Percentiles rank a stretch among this genome's conserved stretches.
Conservation (phyloP, 2,797 vertebrate genomes). For the Parambassis ranga region DNA sequence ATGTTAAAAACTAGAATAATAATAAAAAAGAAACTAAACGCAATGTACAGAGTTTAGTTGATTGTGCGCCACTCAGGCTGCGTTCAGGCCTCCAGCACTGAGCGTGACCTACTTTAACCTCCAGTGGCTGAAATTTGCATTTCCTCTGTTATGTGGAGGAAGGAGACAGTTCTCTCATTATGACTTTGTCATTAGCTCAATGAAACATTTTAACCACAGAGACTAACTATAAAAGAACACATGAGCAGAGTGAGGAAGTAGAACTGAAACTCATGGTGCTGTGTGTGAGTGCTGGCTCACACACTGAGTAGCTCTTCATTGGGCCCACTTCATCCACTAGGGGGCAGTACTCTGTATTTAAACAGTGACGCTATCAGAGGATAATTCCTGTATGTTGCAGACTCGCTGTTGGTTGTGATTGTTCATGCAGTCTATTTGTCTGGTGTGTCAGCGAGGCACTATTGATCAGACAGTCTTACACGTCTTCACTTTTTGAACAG, state of each 20-base stretch:
- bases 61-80: background rate
- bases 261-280: too few relatives aligned
- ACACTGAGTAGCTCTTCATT: background rate
- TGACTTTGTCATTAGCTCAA: background rate
- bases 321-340: background rate
- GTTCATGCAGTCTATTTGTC: background rate
- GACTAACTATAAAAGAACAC: background rate
- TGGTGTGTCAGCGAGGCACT: background rate
- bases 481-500: slow-evolving; percentile 1
- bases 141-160: background rate
- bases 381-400: too few relatives aligned
- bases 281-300: too few relatives aligned
- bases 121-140: background rate
- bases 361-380: background rate
- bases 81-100: background rate
- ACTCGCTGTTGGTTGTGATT: background rate
- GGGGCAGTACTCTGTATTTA: background rate
- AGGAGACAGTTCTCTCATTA: background rate
- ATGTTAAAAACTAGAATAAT: background rate
- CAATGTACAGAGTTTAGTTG: background rate
- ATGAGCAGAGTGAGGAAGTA: background rate
- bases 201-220: background rate
- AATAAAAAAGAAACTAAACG: background rate
- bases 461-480: slow-evolving; percentile 33
- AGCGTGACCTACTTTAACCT: slow-evolving; percentile 4